Evolutionary conservation across 2,797 vertebrate genomes (phyloP), one percentile per base, ranked within the genome.

Genomic region (Poecilia wingei): DNA sequence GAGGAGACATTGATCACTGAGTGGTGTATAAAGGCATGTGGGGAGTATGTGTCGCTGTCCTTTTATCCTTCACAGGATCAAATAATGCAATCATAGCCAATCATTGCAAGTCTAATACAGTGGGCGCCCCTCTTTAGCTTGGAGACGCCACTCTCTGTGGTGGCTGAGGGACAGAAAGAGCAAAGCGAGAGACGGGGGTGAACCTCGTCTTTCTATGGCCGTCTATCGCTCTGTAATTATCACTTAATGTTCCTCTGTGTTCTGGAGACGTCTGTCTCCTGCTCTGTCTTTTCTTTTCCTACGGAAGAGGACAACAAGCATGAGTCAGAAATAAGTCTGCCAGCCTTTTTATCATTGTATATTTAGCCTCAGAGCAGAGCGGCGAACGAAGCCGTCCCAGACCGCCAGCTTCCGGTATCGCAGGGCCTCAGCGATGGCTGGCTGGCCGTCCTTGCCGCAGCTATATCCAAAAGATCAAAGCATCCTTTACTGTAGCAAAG

Each of bases 311-410:
- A 93, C 93, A 91, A 85, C 93, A 91, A 85, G 78, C 84, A 89
- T 85, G 87, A 90, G 93, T 90, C 92, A 91, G 89, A 95, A 94
- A 95, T 93, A 94, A 94, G 95, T 89, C 93, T 86, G 86, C 87
- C 84, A 90, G 86, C 82, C 90, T 93, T 95, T 95, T 94, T 92
- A 95, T 95, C 90, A 93, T 91, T 89, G 87, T 94, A 93, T 92
- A 93, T 94, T 94, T 95, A 95, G 92, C 91, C 89, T 72, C 81
- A 87, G 89, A 92, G 82, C 79, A 83, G 86, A 90, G 87, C 86
- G 87, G 91, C 92, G 86, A 92, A 90, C 71, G 88, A 88, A 92
- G 90, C 84, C 80, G 66, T 76, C 81, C 84, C 83, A 82, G 86
- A 91, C 91, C 93, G 83, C 95, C 92, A 80, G 84, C 93, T 95